These are phyloP conservation scores for Nomada hirtipes DNA, from an alignment of 2,888 invertebrate species.

Conservation along the genomic window DNA sequence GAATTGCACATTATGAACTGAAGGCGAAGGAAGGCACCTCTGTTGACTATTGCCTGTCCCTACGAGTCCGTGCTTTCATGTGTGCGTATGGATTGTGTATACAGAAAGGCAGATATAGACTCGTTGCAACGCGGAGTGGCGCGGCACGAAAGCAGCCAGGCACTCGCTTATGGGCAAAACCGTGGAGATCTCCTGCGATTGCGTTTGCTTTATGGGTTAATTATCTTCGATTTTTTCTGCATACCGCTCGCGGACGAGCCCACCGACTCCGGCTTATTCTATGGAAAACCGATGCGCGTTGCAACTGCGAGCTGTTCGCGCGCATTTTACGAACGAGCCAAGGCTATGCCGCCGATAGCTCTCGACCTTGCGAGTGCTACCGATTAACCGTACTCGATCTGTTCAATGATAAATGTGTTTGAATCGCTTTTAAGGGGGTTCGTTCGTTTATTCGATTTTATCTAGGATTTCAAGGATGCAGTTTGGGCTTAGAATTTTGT, in stretches of 20 bases:
- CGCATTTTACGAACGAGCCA: constrained; percentile 48
- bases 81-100: constrained; percentile 1
- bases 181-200: constrained; percentile 70
- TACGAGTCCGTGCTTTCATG: constrained; percentile 3
- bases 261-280: constrained; percentile 54
- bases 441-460: not conserved
- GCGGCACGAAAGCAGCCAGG: constrained; percentile 46
- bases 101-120: constrained; percentile 9
- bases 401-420: constrained; percentile 24
- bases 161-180: constrained; percentile 69
- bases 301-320: constrained; percentile 15
- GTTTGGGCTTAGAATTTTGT: no score
- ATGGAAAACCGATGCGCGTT: constrained; percentile 66
- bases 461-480: not conserved
- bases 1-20: constrained; percentile 66
- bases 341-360: constrained; percentile 30
- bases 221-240: constrained; percentile 73
- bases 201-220: constrained; percentile 79
- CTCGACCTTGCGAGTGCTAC: constrained; percentile 34
- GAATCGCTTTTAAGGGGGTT: not conserved
- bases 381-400: constrained; percentile 32
- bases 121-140: constrained; percentile 34
- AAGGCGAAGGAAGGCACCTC: constrained; percentile 62
- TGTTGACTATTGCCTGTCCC: constrained; percentile 47
- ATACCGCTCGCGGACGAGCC: constrained; percentile 60